Conservation (phyloP, 1,140 invertebrate genomes). For the Teleogryllus occipitalis region DNA sequence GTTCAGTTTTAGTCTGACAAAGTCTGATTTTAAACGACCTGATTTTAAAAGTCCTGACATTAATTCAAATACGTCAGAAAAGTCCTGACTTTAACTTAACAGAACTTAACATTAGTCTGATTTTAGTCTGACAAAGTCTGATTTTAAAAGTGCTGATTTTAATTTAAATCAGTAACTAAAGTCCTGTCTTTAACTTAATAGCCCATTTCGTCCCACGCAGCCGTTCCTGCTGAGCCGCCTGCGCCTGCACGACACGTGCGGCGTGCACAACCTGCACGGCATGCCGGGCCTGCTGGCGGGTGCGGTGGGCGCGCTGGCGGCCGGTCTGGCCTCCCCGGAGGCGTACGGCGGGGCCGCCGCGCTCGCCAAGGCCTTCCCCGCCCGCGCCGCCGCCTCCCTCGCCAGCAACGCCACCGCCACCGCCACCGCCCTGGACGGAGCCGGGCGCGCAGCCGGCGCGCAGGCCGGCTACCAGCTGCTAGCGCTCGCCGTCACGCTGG, state of each 20-base stretch:
- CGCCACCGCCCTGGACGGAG: constrained; percentile 35
- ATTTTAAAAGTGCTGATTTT: too few relatives aligned
- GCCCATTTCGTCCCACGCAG: constrained; percentile 39
- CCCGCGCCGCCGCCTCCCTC: constrained; percentile 36
- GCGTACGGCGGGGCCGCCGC: constrained; percentile 28
- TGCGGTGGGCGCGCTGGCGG: constrained; percentile 66
- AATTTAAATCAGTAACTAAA: too few relatives aligned
- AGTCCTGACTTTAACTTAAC: too few relatives aligned
- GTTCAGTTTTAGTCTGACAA: too few relatives aligned
- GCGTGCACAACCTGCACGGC: constrained; percentile 92
- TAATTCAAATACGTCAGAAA: too few relatives aligned
- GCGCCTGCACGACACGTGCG: constrained; percentile 84
- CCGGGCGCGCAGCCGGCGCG: constrained; percentile 50
- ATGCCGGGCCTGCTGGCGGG: constrained; percentile 86
- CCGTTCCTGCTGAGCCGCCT: constrained; percentile 58
- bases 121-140: too few relatives aligned
- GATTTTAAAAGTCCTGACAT: too few relatives aligned
- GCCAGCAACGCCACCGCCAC: constrained; percentile 35
- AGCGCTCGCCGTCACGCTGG: constrained; percentile 60
- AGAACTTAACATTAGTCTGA: too few relatives aligned
- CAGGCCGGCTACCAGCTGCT: constrained; percentile 75
- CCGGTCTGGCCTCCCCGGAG: constrained; percentile 54
- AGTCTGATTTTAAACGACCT: too few relatives aligned
- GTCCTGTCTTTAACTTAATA: too few relatives aligned
- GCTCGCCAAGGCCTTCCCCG: constrained; percentile 44